phyloP scores from a whole-genome alignment of 2,797 vertebrate genomes.

The Buceros bicornis region DNA sequence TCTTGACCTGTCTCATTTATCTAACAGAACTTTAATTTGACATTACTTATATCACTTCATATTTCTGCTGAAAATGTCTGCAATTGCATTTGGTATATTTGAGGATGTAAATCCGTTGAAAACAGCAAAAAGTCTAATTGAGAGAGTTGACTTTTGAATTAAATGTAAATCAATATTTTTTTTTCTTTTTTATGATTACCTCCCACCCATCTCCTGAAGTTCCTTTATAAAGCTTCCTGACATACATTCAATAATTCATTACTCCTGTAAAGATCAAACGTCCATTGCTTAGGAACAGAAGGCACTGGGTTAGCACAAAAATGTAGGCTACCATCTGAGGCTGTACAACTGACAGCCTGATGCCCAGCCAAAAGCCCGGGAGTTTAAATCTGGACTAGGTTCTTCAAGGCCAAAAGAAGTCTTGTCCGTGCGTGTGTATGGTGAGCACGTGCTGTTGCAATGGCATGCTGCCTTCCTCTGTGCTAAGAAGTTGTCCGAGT shows the following conservation, averaged over 20 bases:
- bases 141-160: neutral
- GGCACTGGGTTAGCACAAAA: neutral
- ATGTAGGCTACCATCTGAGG: neutral
- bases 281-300: neutral
- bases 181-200: neutral
- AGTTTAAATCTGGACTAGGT: slow-evolving; percentile 30
- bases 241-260: neutral
- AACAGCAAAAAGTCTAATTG: neutral
- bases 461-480: neutral
- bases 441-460: neutral
- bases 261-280: rapidly evolving
- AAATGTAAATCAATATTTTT: neutral
- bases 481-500: neutral
- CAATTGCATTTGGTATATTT: neutral
- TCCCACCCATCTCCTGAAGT: neutral
- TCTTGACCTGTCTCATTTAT: neutral
- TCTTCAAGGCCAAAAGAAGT: neutral
- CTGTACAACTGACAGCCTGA: slow-evolving; percentile 9
- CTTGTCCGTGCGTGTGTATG: neutral
- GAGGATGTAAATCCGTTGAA: neutral
- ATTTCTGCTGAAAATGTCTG: neutral
- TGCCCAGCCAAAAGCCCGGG: slow-evolving; percentile 26
- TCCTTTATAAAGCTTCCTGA: neutral
- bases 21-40: neutral
- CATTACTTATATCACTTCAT: neutral